Percentiles rank a stretch among this genome's conserved stretches.
Conservation (phyloP, 2,797 vertebrate species). For the Gila robusta region DNA sequence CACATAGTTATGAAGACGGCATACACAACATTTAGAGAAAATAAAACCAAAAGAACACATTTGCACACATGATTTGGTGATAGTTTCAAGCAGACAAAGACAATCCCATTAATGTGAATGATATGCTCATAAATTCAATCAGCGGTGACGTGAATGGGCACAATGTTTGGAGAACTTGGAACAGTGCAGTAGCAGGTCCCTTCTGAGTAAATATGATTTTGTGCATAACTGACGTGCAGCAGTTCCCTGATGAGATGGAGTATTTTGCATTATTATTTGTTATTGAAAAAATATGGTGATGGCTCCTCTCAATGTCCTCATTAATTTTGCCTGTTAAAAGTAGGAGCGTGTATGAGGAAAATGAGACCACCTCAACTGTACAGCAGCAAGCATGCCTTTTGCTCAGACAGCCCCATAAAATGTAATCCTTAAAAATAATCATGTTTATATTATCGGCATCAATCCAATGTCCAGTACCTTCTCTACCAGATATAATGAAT, state of each 20-base stretch:
- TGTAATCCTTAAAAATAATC: conserved; percentile 61
- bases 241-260: conserved; percentile 60
- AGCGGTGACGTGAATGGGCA: conserved; percentile 55
- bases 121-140: conserved; percentile 59
- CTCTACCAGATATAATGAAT: conserved; percentile 32
- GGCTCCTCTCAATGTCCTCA: conserved; percentile 67
- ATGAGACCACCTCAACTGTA: conserved; percentile 59
- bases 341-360: conserved; percentile 53
- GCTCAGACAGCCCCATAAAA: conserved; percentile 67
- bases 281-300: conserved; percentile 67
- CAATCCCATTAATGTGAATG: conserved; percentile 62
- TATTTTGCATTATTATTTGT: conserved; percentile 55
- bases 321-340: conserved; percentile 69
- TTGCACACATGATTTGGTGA: conserved; percentile 9
- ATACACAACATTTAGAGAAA: conserved; percentile 20
- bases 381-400: conserved; percentile 48
- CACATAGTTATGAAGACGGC: background rate
- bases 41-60: conserved; percentile 10
- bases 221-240: conserved; percentile 43
- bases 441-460: conserved; percentile 43
- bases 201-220: conserved; percentile 54
- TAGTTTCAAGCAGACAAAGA: conserved; percentile 55
- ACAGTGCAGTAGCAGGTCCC: conserved; percentile 52
- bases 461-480: conserved; percentile 38
- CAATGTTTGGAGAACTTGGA: conserved; percentile 46